phyloP scores from a whole-genome alignment of 2,888 invertebrate species.

The Heliconius hortense region DNA sequence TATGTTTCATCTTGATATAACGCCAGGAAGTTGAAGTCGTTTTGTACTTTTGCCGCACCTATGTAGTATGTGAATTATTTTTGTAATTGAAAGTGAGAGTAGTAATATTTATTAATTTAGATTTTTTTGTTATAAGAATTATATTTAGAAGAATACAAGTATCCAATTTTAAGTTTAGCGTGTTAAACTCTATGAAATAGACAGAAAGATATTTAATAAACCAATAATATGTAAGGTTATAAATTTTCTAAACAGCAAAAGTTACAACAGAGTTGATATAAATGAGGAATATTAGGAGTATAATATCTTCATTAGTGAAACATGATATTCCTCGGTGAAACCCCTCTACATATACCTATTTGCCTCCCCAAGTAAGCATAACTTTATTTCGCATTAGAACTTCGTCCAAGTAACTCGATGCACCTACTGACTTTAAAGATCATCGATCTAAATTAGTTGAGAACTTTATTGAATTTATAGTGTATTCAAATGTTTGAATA shows the following conservation, averaged over 20 bases:
- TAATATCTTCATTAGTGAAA: slow-evolving; percentile 5
- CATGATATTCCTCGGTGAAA: slow-evolving; percentile 20
- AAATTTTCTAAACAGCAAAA: neutral
- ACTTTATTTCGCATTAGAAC: slow-evolving; percentile 36
- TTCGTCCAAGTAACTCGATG: slow-evolving; percentile 24
- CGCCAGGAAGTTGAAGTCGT: slow-evolving; percentile 24
- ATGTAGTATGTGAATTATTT: neutral
- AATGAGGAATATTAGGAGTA: slow-evolving; percentile 5
- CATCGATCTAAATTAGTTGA: slow-evolving; percentile 24
- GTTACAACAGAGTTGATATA: neutral
- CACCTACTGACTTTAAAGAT: slow-evolving; percentile 25
- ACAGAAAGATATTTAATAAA: neutral
- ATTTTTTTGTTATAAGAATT: neutral
- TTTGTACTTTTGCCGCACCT: slow-evolving; percentile 13
- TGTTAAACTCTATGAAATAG: neutral
- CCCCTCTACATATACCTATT: slow-evolving; percentile 14
- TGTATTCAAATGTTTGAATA: slow-evolving; percentile 1
- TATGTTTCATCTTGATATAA: slow-evolving; percentile 35
- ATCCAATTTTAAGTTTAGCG: neutral
- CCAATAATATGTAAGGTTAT: neutral
- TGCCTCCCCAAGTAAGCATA: slow-evolving; percentile 32
- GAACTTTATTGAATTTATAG: slow-evolving; percentile 20
- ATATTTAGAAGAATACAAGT: neutral
- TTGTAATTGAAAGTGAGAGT: neutral
- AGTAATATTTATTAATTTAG: neutral